A percentile compares a stretch with the other conserved stretches of the same genome.
These are phyloP conservation scores for Silurus asotus DNA, from an alignment of 2,113 vertebrate genomes.

Conservation along the genomic window DNA sequence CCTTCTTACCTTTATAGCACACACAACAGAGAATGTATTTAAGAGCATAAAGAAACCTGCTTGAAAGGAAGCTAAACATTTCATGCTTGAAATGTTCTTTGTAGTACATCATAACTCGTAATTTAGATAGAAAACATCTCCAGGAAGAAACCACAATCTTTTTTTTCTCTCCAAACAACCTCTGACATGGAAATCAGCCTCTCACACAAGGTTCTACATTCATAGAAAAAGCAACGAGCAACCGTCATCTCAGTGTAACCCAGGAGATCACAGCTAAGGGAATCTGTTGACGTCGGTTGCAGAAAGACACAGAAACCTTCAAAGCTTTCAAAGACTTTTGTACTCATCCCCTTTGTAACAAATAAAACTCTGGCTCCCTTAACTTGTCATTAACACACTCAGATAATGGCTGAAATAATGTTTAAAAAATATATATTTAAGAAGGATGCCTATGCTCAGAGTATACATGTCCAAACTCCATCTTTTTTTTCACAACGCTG, in stretches of 20 bases:
- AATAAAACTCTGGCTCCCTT: not conserved
- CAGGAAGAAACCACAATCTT: not conserved
- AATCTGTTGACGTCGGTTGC: not conserved
- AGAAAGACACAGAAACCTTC: not conserved
- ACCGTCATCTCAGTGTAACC: not conserved
- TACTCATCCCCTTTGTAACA: not conserved
- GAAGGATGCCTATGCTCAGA: not conserved
- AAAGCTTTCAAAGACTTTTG: not conserved
- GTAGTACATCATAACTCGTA: not conserved
- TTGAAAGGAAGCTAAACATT: not conserved
- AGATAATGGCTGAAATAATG: not conserved
- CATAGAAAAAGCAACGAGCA: conserved; percentile 1
- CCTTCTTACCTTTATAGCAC: not conserved
- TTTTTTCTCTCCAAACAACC: not conserved
- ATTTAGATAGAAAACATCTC: not conserved
- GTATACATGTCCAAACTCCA: not conserved
- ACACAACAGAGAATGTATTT: not conserved
- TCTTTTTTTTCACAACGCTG: not conserved
- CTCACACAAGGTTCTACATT: not conserved
- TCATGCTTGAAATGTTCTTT: not conserved
- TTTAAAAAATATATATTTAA: not conserved
- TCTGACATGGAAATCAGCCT: conserved; percentile 17
- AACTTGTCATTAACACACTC: not conserved
- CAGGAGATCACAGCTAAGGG: not conserved
- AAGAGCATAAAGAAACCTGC: not conserved